Evolutionary conservation across 2,888 invertebrate species (phyloP).

Genomic region (Thymelicus acteon): DNA sequence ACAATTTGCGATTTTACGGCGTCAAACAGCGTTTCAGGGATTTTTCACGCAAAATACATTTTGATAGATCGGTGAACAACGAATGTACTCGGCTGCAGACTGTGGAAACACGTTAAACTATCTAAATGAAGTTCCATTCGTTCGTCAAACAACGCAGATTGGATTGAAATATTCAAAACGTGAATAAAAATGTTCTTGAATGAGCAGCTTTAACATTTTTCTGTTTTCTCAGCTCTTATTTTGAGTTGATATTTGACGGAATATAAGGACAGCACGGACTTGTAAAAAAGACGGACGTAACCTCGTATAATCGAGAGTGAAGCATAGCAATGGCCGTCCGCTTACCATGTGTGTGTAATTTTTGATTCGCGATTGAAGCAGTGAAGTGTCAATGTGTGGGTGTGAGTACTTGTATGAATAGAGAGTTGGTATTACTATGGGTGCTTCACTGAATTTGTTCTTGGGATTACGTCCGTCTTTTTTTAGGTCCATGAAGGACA

Average conservation of each 20-base stretch:
- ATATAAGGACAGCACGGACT: too few relatives aligned
- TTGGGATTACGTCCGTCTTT: too few relatives aligned
- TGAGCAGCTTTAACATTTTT: background rate
- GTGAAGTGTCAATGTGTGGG: too few relatives aligned
- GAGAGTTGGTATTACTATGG: too few relatives aligned
- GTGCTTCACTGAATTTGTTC: too few relatives aligned
- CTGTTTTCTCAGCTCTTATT: background rate
- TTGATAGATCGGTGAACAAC: slow-evolving; percentile 6
- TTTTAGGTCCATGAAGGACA: too few relatives aligned
- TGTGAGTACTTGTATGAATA: too few relatives aligned
- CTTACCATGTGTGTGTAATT: too few relatives aligned
- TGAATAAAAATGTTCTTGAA: background rate
- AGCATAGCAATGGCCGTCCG: too few relatives aligned
- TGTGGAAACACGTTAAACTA: background rate
- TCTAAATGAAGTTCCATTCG: background rate
- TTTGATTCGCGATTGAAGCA: too few relatives aligned
- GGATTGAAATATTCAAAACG: background rate
- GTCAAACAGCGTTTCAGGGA: slow-evolving; percentile 16
- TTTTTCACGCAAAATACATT: slow-evolving; percentile 16
- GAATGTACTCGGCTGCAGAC: background rate
- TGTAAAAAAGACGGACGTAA: too few relatives aligned
- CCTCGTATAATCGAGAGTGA: too few relatives aligned
- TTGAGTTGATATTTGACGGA: background rate
- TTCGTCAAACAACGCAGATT: background rate
- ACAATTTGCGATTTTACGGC: slow-evolving; percentile 31